A percentile compares a stretch with the other conserved stretches of the same genome.
These are phyloP conservation scores for Campylorhamphus procurvoides DNA, from an alignment of 2,113 vertebrate genomes.

Conservation along the genomic window DNA sequence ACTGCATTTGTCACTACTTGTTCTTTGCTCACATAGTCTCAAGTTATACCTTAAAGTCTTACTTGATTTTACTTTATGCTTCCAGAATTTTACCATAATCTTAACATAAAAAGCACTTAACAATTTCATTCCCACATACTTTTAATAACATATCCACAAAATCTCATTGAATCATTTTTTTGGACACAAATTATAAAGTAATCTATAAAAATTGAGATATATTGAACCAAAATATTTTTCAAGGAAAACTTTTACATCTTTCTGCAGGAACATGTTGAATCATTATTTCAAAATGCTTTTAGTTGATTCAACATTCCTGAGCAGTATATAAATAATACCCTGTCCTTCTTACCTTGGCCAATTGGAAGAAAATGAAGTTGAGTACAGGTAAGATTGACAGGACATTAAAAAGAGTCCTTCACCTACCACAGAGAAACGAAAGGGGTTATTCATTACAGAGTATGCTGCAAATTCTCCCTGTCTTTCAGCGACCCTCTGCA, in stretches of 20 bases:
- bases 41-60: neutral
- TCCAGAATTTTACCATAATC: neutral
- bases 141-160: neutral
- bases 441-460: neutral
- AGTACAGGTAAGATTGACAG: neutral
- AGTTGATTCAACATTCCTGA: neutral
- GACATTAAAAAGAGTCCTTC: neutral
- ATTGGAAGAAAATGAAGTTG: neutral
- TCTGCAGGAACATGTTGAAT: neutral
- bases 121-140: neutral
- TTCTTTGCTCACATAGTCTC: neutral
- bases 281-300: neutral
- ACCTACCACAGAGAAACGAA: neutral
- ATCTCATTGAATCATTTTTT: neutral
- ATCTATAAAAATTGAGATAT: neutral
- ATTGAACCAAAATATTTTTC: neutral
- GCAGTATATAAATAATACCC: neutral
- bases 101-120: rapidly evolving
- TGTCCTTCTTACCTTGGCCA: neutral
- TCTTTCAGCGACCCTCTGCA: neutral
- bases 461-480: neutral
- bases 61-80: neutral
- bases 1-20: neutral
- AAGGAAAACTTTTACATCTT: neutral
- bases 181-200: neutral